Evolutionary conservation across 1,140 invertebrate genomes (phyloP).

Genomic region (Ptiloglossa arizonensis): DNA sequence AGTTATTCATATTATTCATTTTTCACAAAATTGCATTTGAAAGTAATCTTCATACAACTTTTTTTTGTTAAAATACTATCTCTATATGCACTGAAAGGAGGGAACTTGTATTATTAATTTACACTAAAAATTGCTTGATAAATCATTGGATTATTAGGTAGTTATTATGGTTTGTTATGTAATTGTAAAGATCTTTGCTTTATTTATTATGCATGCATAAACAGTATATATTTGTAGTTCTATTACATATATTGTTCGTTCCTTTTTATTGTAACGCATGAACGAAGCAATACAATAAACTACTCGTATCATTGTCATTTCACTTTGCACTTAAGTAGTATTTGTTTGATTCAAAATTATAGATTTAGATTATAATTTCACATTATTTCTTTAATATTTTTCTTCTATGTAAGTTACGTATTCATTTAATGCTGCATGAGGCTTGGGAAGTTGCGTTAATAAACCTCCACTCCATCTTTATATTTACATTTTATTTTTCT

Average conservation of each 20-base stretch:
- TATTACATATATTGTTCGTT: conserved; percentile 16
- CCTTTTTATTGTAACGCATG: conserved; percentile 29
- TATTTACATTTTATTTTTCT: background rate
- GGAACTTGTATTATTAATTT: conserved; percentile 44
- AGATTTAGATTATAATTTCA: conserved; percentile 4
- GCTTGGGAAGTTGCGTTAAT: conserved; percentile 82
- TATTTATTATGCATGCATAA: conserved; percentile 51
- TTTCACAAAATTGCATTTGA: conserved; percentile 52
- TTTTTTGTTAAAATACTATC: conserved; percentile 49
- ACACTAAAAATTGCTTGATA: conserved; percentile 56
- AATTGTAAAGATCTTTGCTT: conserved; percentile 48
- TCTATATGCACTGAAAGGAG: conserved; percentile 55
- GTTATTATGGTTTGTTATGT: conserved; percentile 32
- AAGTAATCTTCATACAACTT: conserved; percentile 48
- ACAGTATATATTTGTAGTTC: conserved; percentile 15
- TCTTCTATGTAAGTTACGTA: conserved; percentile 14
- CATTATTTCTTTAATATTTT: conserved; percentile 1
- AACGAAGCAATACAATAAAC: background rate
- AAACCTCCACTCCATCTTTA: conserved; percentile 35
- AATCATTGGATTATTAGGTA: conserved; percentile 42
- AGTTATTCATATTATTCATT: conserved; percentile 56
- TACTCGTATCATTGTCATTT: conserved; percentile 9
- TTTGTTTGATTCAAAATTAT: background rate
- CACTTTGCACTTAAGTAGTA: background rate
- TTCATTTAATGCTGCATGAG: conserved; percentile 71